Conservation (phyloP, 2,797 vertebrate species). For the Acanthiza pusilla region DNA sequence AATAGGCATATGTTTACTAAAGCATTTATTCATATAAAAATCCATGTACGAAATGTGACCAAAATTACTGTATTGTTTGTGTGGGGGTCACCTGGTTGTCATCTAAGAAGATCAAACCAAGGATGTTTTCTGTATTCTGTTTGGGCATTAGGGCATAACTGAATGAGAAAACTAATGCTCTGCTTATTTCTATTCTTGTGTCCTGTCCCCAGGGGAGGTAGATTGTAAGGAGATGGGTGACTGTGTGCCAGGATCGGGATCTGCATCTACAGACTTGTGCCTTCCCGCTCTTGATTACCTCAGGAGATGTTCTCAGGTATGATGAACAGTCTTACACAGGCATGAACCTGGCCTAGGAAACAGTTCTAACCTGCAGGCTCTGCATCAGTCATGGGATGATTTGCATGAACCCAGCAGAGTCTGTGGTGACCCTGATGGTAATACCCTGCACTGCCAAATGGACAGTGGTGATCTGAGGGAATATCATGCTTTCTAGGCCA, state of each 20-base stretch:
- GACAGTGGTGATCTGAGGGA: not conserved
- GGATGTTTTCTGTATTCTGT: not conserved
- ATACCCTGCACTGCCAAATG: not conserved
- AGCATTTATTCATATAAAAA: not conserved
- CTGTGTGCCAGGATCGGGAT: conserved; percentile 79
- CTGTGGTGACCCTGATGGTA: not conserved
- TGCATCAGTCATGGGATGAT: not conserved
- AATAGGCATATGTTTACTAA: not conserved
- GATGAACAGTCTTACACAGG: not conserved
- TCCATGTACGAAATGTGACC: not conserved
- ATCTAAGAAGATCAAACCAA: not conserved
- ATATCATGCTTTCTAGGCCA: not conserved
- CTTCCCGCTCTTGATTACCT: conserved; percentile 94
- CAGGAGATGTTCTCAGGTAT: conserved; percentile 92
- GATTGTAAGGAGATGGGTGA: conserved; percentile 93
- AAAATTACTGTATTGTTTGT: not conserved
- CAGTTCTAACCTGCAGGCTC: not conserved
- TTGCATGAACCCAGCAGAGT: not conserved
- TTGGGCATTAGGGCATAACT: not conserved
- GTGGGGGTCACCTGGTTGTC: not conserved
- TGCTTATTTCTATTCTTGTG: not conserved
- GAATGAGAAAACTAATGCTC: not conserved
- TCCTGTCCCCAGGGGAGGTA: conserved; percentile 80
- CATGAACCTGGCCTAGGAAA: not conserved
- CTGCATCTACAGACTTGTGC: conserved; percentile 91